A percentile compares a stretch with the other conserved stretches of the same genome.
phyloP scores from a whole-genome alignment of 2,797 vertebrate genomes.

The Xenops minutus region DNA sequence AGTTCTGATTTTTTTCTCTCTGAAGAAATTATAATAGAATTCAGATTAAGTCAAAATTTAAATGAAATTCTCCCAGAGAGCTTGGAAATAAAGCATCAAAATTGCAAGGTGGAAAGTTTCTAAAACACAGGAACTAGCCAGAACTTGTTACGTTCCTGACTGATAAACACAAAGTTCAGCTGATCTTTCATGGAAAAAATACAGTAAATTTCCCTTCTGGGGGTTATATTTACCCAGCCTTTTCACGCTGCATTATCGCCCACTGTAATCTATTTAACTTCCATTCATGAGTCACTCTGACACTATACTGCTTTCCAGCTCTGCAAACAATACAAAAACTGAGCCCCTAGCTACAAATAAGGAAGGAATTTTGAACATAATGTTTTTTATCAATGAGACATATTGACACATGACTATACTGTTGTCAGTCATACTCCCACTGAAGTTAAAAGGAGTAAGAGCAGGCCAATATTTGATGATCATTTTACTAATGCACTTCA shows the following conservation, averaged over 20 bases:
- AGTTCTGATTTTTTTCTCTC: background rate
- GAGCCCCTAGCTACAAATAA: background rate
- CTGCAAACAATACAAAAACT: background rate
- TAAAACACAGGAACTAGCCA: slow-evolving; percentile 1
- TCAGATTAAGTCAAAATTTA: background rate
- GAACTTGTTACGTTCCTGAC: slow-evolving; percentile 27
- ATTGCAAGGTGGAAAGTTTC: background rate
- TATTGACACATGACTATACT: background rate
- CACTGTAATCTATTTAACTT: slow-evolving; percentile 26
- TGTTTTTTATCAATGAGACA: background rate
- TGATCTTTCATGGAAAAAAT: slow-evolving; percentile 21
- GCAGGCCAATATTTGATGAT: background rate
- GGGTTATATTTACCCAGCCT: slow-evolving; percentile 30
- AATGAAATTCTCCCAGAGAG: background rate
- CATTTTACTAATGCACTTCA: background rate
- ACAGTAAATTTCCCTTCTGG: slow-evolving; percentile 20
- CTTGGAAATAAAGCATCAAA: background rate
- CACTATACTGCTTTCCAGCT: slow-evolving; percentile 3
- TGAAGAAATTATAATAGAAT: background rate
- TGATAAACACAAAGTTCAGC: slow-evolving; percentile 40
- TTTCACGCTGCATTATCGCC: background rate
- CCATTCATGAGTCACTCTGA: slow-evolving; percentile 29
- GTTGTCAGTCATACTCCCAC: background rate
- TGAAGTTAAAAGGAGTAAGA: background rate
- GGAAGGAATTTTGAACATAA: background rate